A percentile compares a stretch with the other conserved stretches of the same genome.
phyloP scores from a whole-genome alignment of 2,797 vertebrate genomes.

The Karalla daura region DNA sequence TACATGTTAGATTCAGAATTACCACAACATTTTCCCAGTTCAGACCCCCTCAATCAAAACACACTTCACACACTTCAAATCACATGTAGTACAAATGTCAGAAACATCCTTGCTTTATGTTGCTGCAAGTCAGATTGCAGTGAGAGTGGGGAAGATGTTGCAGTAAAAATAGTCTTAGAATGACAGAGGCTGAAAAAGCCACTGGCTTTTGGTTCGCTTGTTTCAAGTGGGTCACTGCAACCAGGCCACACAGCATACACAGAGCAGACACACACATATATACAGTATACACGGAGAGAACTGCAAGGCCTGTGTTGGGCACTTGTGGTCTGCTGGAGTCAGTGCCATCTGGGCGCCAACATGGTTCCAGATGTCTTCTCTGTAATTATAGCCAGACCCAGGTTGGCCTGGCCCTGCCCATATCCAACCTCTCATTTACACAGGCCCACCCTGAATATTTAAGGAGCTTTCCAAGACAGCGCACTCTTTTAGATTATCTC shows the following conservation, averaged over 20 bases:
- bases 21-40: neutral
- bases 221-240: slow-evolving; percentile 81
- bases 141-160: slow-evolving; percentile 41
- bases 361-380: slow-evolving; percentile 72
- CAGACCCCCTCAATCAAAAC: slow-evolving; percentile 6
- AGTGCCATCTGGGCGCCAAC: slow-evolving; percentile 69
- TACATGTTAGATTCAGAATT: neutral
- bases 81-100: slow-evolving; percentile 8
- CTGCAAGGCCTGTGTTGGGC: slow-evolving; percentile 35
- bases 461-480: slow-evolving; percentile 69
- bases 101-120: slow-evolving; percentile 6
- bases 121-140: slow-evolving; percentile 15
- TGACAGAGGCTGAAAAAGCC: slow-evolving; percentile 85
- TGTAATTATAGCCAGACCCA: slow-evolving; percentile 80
- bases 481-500: slow-evolving; percentile 47
- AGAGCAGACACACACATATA: slow-evolving; percentile 23
- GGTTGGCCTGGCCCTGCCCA: slow-evolving; percentile 64
- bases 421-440: slow-evolving; percentile 76
- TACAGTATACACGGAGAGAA: slow-evolving; percentile 26
- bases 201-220: slow-evolving; percentile 64
- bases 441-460: slow-evolving; percentile 75
- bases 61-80: neutral
- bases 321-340: slow-evolving; percentile 64
- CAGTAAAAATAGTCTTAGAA: slow-evolving; percentile 81
- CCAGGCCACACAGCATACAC: slow-evolving; percentile 39